Base-by-base conservation (phyloP, 2,888 invertebrate species). In the Hermaeophaga mercurialis region DNA sequence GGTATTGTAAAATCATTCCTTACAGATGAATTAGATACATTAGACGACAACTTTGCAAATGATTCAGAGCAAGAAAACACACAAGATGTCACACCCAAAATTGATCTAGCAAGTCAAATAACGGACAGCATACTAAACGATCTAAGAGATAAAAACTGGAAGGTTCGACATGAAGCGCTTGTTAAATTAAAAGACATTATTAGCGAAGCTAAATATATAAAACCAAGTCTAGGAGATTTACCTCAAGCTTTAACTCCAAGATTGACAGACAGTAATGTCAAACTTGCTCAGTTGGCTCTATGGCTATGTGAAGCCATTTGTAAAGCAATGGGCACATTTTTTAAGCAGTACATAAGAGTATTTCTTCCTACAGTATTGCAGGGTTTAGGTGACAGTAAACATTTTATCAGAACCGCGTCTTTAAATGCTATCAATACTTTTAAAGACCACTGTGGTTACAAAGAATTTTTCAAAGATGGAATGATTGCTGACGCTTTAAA, bases 91-190 rank as follows among this genome's bases (percentile, higher is more conserved):
- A 75, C 93, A 6, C 87, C 94, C 0, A 81, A 91, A 36, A 84
- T 87, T 1, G 94, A 95, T 73, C 89, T 96, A 63, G 88, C 91
- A 55, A 82, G 85, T 2, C 89, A 90, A 66, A 89, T 96, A 60
- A 94, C 93, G 0, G 91, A 92, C 65, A 78, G 86, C 0, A 78
- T 96, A 0, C 78, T 96, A 2, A 85, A 83, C 5, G 93, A 96
- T 76, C 81, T 95, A 65, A 82, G 85, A 15, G 94, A 95, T 75
- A 94, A 93, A 77, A 93, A 93, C 78, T 97, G 96, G 96, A 96
- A 96, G 82, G 88, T 88, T 64, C 82, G 91, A 55, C 87, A 86
- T 66, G 91, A 91, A 77, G 90, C 85, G 0, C 73, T 92, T 14
- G 85, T 84, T 63, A 90, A 90, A 77, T 79, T 94, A 11, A 84